Conservation (phyloP, 1,140 invertebrate species). For the Bombus pyrosoma region DNA sequence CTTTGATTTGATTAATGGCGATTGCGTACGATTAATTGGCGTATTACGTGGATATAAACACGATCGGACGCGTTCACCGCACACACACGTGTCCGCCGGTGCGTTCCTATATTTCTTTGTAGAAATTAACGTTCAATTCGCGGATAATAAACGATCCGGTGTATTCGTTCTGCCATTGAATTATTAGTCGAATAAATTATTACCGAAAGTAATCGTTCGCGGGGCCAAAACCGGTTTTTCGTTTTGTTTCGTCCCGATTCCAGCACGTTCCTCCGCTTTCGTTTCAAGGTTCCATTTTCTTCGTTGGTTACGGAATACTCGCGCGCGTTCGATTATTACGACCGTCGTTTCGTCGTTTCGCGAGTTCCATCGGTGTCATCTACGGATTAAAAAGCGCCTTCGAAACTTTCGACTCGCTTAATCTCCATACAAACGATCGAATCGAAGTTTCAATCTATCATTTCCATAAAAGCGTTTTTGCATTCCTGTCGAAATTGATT, state of each 20-base stretch:
- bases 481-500: neutral
- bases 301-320: neutral
- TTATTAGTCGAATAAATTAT: conserved; percentile 50
- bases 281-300: conserved; percentile 26
- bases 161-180: conserved; percentile 16
- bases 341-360: neutral
- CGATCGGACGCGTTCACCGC: neutral
- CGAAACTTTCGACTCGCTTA: neutral
- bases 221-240: conserved; percentile 26
- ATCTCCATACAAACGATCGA: neutral
- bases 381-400: neutral
- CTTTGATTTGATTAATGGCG: conserved; percentile 52
- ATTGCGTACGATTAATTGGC: conserved; percentile 54
- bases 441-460: neutral
- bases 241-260: conserved; percentile 24
- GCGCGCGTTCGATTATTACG: neutral
- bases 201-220: conserved; percentile 35
- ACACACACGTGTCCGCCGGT: neutral
- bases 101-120: conserved; percentile 31
- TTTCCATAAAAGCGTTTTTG: neutral
- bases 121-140: conserved; percentile 43
- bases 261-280: conserved; percentile 2
- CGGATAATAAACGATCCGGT: conserved; percentile 17
- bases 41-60: conserved; percentile 44
- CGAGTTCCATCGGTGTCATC: neutral